A percentile compares a stretch with the other conserved stretches of the same genome.
Evolutionary conservation across 2,888 invertebrate species (phyloP).

Genomic region (Drosophila stalkeri): DNA sequence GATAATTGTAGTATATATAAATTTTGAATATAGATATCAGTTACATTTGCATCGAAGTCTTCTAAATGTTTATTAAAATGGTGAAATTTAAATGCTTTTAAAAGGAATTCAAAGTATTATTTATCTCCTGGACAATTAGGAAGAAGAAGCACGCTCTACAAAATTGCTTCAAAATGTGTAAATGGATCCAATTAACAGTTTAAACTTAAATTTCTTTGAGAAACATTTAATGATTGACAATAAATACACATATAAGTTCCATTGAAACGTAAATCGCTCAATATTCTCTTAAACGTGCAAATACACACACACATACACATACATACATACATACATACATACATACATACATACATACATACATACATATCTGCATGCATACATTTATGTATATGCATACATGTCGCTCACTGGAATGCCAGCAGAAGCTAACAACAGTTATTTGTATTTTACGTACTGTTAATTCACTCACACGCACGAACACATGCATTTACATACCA

Average conservation of each 20-base stretch:
- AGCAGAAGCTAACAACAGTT: background rate
- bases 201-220: background rate
- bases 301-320: no score
- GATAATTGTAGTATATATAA: background rate
- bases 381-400: no score
- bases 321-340: no score
- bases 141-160: background rate
- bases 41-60: background rate
- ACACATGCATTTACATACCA: background rate
- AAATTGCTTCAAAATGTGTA: background rate
- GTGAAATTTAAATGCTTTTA: no score
- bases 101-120: no score
- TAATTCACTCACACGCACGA: no score
- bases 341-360: no score
- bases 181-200: background rate
- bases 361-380: background rate
- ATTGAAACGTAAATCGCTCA: no score
- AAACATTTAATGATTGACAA: background rate
- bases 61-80: background rate
- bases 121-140: background rate
- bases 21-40: background rate
- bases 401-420: background rate
- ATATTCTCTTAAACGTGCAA: background rate
- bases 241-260: background rate
- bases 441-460: background rate